phyloP scores from a whole-genome alignment of 2,113 vertebrate genomes.

The Microcebus lehilahytsara region DNA sequence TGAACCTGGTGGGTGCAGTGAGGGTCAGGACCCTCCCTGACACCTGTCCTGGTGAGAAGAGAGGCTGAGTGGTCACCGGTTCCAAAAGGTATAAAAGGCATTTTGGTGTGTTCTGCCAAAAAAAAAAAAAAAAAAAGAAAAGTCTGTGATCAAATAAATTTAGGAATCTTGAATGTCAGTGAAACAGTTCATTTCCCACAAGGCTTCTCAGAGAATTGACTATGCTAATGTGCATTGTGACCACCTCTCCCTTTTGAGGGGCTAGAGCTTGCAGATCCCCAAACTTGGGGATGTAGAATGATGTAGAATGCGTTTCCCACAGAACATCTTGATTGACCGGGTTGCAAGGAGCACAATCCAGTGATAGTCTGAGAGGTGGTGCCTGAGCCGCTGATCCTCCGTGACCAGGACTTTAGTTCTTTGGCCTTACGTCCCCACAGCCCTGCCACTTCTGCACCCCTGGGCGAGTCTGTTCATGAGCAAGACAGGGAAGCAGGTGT shows the following conservation, averaged over 20 bases:
- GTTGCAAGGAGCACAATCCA: background rate
- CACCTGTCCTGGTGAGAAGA: background rate
- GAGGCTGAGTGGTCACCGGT: background rate
- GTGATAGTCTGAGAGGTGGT: background rate
- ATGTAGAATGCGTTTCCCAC: background rate
- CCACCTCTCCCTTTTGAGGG: too few species aligned
- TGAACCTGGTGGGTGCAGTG: background rate
- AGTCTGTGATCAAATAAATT: background rate
- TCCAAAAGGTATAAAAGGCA: background rate
- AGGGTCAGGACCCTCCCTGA: background rate
- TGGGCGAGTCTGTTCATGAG: background rate
- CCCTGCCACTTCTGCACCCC: background rate
- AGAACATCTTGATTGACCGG: background rate
- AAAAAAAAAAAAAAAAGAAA: background rate
- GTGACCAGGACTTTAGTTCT: background rate
- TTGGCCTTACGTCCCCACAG: background rate
- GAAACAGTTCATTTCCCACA: background rate
- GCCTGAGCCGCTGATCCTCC: background rate
- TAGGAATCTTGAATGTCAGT: background rate
- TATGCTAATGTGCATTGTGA: background rate
- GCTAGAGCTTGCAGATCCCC: background rate
- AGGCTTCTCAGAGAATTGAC: background rate
- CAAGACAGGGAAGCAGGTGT: background rate
- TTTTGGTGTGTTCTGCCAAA: background rate
- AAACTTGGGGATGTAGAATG: background rate